Evolutionary conservation across 2,797 vertebrate genomes (phyloP).

Genomic region (Hydrophis major): DNA sequence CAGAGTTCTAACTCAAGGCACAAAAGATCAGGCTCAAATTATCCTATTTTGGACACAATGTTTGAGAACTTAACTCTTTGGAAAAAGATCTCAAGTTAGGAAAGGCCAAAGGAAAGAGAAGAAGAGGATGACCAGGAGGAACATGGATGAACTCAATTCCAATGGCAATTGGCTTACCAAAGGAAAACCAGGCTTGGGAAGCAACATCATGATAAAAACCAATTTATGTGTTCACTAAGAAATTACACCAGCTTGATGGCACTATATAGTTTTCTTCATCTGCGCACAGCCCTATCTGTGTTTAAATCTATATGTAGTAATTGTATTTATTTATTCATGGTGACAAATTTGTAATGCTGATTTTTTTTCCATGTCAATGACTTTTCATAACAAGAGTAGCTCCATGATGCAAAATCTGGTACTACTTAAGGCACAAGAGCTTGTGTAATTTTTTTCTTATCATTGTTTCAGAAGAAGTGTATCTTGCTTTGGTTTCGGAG

Average conservation of each 20-base stretch:
- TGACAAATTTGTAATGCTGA: background rate
- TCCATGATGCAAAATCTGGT: background rate
- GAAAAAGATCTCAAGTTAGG: background rate
- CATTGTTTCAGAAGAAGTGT: background rate
- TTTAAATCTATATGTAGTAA: background rate
- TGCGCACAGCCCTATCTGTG: background rate
- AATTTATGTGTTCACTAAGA: background rate
- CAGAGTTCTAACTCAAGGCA: background rate
- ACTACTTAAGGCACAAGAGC: background rate
- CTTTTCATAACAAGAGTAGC: background rate
- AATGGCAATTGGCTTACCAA: background rate
- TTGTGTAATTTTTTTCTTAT: background rate
- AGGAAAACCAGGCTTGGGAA: background rate
- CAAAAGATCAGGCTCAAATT: background rate
- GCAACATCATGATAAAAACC: background rate
- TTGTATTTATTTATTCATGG: background rate
- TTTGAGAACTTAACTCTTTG: background rate
- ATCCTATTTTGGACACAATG: background rate
- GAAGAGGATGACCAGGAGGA: background rate
- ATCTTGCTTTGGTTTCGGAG: background rate
- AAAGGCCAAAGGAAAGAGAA: background rate
- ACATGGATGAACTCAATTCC: background rate
- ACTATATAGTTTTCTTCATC: background rate
- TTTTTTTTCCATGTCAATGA: background rate
- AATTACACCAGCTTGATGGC: background rate